Evolutionary conservation across 2,888 invertebrate species (phyloP).

Genomic region (Yponomeuta cagnagella): DNA sequence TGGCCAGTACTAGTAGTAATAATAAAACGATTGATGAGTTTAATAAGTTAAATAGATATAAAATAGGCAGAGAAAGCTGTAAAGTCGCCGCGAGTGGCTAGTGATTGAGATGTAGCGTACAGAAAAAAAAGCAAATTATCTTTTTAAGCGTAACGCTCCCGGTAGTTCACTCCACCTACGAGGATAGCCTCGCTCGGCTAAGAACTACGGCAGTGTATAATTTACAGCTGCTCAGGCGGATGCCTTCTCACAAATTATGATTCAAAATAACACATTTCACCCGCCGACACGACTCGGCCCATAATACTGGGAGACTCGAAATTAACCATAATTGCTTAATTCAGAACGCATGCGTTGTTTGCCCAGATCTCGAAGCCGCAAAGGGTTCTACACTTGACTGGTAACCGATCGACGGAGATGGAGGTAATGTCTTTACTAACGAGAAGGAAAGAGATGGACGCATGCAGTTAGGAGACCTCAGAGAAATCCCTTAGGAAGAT

Average conservation of each 20-base stretch:
- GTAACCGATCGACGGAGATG: conserved; percentile 16
- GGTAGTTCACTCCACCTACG: conserved; percentile 38
- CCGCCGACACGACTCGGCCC: conserved; percentile 55
- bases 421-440: conserved; percentile 8
- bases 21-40: conserved; percentile 14
- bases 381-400: conserved; percentile 33
- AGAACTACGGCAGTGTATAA: conserved; percentile 45
- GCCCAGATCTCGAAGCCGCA: conserved; percentile 50
- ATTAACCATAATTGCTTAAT: conserved; percentile 76
- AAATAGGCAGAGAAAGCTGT: background rate
- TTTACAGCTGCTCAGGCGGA: conserved; percentile 72
- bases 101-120: conserved; percentile 7
- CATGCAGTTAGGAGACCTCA: conserved; percentile 23
- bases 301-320: conserved; percentile 67
- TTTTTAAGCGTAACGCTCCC: conserved; percentile 30
- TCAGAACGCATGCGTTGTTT: conserved; percentile 60
- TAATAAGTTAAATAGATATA: background rate
- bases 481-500: conserved; percentile 10
- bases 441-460: conserved; percentile 36
- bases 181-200: conserved; percentile 44
- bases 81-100: background rate
- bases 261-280: conserved; percentile 72
- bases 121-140: conserved; percentile 16
- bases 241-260: conserved; percentile 74
- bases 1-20: background rate